These are phyloP conservation scores for Hirtodrosophila trivittata DNA, from an alignment of 2,888 invertebrate species.

Conservation along the genomic window DNA sequence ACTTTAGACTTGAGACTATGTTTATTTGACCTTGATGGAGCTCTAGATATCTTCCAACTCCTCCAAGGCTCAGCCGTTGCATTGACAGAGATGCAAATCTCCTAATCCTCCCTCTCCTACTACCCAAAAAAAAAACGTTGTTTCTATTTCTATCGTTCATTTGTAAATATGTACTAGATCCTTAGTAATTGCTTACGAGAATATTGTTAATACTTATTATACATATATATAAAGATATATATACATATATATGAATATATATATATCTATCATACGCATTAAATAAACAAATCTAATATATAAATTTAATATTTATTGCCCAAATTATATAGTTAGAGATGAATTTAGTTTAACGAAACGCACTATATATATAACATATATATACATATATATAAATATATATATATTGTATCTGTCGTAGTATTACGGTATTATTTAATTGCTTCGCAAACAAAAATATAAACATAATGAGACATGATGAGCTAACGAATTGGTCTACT, in stretches of 20 bases:
- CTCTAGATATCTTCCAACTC: constrained; percentile 1
- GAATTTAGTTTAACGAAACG: constrained; percentile 75
- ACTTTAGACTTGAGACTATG: not conserved
- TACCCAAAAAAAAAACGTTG: constrained; percentile 50
- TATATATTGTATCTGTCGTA: constrained; percentile 50
- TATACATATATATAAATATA: constrained; percentile 39
- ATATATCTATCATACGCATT: constrained; percentile 47
- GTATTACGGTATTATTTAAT: constrained; percentile 61
- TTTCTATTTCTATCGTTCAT: constrained; percentile 63
- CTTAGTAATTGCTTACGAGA: constrained; percentile 53
- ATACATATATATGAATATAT: constrained; percentile 35
- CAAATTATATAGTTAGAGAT: constrained; percentile 73
- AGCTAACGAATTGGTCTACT: constrained; percentile 37
- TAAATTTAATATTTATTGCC: constrained; percentile 78
- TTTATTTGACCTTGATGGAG: constrained; percentile 21
- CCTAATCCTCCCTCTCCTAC: too few relatives aligned
- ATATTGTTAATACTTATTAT: constrained; percentile 74
- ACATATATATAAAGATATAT: constrained; percentile 39
- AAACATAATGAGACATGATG: constrained; percentile 24
- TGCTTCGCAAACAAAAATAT: constrained; percentile 48
- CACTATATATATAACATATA: constrained; percentile 40
- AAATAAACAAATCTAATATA: constrained; percentile 63
- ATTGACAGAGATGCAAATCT: too few relatives aligned
- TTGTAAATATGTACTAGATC: constrained; percentile 74
- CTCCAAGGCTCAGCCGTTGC: constrained; percentile 12